phyloP scores from a whole-genome alignment of 2,113 vertebrate genomes.

The Microtus oregoni region DNA sequence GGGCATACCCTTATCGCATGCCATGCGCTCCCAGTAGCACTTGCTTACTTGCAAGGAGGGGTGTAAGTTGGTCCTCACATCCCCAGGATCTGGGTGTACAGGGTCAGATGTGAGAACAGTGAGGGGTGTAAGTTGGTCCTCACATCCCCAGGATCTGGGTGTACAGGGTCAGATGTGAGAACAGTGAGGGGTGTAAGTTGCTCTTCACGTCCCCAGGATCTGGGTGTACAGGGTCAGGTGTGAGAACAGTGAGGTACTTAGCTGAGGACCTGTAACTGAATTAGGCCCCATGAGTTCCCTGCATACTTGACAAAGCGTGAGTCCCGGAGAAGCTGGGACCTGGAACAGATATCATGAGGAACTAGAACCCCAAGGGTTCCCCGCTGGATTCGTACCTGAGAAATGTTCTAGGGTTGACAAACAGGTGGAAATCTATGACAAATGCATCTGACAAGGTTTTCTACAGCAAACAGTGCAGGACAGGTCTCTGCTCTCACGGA shows the following conservation, averaged over 20 bases:
- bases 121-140: too few relatives aligned
- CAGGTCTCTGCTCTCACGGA: neutral
- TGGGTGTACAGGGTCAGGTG: too few relatives aligned
- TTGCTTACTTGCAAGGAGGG: neutral
- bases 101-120: too few relatives aligned
- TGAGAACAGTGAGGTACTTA: neutral
- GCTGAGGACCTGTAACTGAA: neutral
- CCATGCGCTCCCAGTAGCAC: neutral
- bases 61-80: neutral
- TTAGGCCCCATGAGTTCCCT: neutral
- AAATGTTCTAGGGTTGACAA: constrained; percentile 31
- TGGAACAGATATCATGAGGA: neutral
- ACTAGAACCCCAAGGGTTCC: neutral
- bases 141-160: neutral
- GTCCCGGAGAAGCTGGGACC: neutral
- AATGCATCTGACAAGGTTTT: neutral
- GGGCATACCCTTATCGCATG: neutral
- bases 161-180: too few relatives aligned
- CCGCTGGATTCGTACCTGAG: neutral
- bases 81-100: neutral
- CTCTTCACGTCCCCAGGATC: too few relatives aligned
- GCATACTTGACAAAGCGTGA: neutral
- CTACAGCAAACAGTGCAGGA: neutral
- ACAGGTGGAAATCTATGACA: neutral
- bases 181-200: neutral